Evolutionary conservation across 2,888 invertebrate genomes (phyloP), one percentile per base, ranked within the genome.

Genomic region (Linnaemya tessellans): DNA sequence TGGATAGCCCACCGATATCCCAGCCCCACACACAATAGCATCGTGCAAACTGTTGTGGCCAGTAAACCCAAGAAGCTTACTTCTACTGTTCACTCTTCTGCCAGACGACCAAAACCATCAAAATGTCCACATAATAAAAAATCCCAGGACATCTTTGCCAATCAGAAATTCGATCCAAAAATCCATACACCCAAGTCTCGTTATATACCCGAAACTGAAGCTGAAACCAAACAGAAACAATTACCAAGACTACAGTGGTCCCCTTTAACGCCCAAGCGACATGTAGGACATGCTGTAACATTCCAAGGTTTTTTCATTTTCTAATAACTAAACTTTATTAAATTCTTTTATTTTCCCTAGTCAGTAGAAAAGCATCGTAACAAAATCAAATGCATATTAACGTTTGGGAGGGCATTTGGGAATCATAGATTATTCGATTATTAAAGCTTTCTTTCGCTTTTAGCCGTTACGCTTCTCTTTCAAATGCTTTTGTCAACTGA

Each of bases 1-100:
- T 97, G 97, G 97, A 94, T 96, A 49, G 97, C 97, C 0, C 97
- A 97, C 91, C 94, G 94, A 88, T 96, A 95, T 90, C 97, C 97
- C 0, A 95, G 94, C 88, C 94, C 94, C 1, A 94, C 94, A 80
- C 96, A 96, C 88, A 96, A 96, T 25, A 38, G 56, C 15, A 71
- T 80, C 2, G 38, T 64, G 0, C 65, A 22, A 13, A 62, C 46
- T 20, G 9, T 10, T 30, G 18, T 4, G 0, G 13, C 22, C n/a
- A 9, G 13, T 18, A 75, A 51, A 15, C 15, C 70, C 11, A 67
- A 68, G 10, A 60, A 62, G 30, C 4, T 18, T 0, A 15, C 15
- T 3, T 2, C 60, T 22, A 68, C 71, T 35, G 25, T 35, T 15
- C 82, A 80, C 30, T 35, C 71, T 13, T 15, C 86, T 79, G 1